phyloP scores from a whole-genome alignment of 2,113 vertebrate genomes.

The Edolisoma coerulescens region DNA sequence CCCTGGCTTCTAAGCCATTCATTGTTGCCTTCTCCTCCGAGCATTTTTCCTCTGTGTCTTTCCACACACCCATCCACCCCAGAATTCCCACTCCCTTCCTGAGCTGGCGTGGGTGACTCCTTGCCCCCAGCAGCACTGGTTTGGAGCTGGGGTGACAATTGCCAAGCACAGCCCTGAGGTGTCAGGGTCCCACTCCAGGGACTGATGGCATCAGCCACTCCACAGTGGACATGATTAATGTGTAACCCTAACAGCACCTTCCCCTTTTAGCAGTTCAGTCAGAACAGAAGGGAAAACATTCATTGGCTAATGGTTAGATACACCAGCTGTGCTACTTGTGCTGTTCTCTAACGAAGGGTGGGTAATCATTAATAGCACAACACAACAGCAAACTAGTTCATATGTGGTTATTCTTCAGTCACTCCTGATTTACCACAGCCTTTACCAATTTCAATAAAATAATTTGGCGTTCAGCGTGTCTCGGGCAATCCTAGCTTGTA shows the following conservation, averaged over 20 bases:
- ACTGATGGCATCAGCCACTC: not conserved
- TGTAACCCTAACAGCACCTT: not conserved
- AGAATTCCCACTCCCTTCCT: not conserved
- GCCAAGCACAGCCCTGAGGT: fast-evolving
- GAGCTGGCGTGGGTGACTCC: fast-evolving
- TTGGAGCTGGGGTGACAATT: not conserved
- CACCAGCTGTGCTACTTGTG: not conserved
- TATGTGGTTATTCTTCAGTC: not conserved
- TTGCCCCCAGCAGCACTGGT: not conserved
- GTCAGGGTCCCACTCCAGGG: not conserved
- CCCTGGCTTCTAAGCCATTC: not conserved
- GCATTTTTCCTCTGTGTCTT: not conserved
- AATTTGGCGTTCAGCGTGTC: not conserved
- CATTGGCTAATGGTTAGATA: not conserved
- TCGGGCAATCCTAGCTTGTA: not conserved
- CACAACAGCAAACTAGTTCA: not conserved
- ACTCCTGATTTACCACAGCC: not conserved
- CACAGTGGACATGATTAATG: not conserved
- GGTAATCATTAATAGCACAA: constrained; percentile 12
- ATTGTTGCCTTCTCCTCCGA: not conserved
- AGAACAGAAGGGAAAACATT: not conserved
- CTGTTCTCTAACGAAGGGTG: not conserved
- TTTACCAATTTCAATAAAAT: not conserved
- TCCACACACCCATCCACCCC: not conserved
- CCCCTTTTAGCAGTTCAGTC: not conserved